A percentile compares a stretch with the other conserved stretches of the same genome.
Evolutionary conservation across 2,797 vertebrate species (phyloP).

Genomic region (Parauchenoglanis punctatus): DNA sequence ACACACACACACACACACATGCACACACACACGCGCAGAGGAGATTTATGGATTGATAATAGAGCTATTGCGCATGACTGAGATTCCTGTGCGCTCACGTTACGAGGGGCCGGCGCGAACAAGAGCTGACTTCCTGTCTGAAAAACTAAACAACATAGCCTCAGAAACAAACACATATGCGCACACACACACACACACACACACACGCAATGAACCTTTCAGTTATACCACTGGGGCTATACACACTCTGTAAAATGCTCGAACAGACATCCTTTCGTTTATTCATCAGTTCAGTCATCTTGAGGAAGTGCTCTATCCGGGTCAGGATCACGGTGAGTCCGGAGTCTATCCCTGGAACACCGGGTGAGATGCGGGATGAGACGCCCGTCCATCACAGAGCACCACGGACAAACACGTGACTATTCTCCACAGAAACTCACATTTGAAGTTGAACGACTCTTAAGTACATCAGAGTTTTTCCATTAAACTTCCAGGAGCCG

Average conservation of each 20-base stretch:
- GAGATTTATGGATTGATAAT: constrained; percentile 37
- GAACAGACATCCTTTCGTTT: neutral
- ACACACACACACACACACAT: constrained; percentile 9
- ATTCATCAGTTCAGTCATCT: neutral
- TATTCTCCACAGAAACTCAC: neutral
- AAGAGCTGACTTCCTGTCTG: constrained; percentile 22
- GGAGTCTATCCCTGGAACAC: neutral
- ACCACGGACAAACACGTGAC: neutral
- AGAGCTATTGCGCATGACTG: constrained; percentile 32
- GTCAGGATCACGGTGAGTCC: neutral
- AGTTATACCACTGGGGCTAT: neutral
- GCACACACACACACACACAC: neutral
- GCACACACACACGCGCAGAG: constrained; percentile 12
- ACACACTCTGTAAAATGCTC: constrained; percentile 13
- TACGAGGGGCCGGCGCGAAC: constrained; percentile 27
- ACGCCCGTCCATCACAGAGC: neutral
- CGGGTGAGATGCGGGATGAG: neutral
- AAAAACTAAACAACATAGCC: constrained; percentile 23
- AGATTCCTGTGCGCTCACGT: constrained; percentile 45
- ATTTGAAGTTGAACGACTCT: neutral
- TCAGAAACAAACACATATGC: neutral
- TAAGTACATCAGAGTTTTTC: neutral
- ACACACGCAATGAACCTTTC: neutral
- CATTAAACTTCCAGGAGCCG: neutral
- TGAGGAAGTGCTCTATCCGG: neutral